A percentile compares a stretch with the other conserved stretches of the same genome.
Conservation (phyloP, 2,888 invertebrate genomes). For the Mesochorus sp. region DNA sequence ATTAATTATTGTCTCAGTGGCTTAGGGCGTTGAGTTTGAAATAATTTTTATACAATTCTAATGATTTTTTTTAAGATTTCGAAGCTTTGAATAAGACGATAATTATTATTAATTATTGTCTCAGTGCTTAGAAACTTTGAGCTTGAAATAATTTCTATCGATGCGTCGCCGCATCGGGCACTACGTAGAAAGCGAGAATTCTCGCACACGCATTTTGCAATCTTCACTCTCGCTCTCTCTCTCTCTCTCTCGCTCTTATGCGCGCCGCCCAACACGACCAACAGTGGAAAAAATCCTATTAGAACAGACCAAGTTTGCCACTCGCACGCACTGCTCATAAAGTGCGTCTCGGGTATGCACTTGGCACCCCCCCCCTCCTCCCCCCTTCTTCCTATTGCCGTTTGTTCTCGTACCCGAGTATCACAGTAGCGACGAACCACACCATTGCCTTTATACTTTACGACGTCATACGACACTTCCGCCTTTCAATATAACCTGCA, state of each 20-base stretch:
- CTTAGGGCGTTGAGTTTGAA: too few species aligned
- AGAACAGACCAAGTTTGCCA: constrained; percentile 35
- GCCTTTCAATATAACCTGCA: constrained; percentile 43
- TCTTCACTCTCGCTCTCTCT: constrained; percentile 53
- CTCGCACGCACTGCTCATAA: constrained; percentile 3
- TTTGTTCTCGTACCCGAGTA: neutral
- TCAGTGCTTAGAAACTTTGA: neutral
- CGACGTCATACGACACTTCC: constrained; percentile 36
- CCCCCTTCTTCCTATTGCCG: neutral
- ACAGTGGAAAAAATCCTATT: constrained; percentile 29
- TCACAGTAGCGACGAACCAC: too few species aligned
- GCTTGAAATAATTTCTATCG: too few species aligned
- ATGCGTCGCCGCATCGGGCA: constrained; percentile 2
- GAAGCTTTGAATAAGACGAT: too few species aligned
- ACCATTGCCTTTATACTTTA: too few species aligned
- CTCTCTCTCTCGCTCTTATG: too few species aligned
- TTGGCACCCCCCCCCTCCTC: constrained; percentile 44
- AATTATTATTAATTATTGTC: too few species aligned
- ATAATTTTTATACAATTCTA: too few species aligned
- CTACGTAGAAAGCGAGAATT: constrained; percentile 64
- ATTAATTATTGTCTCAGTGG: too few species aligned
- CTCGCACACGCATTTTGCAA: constrained; percentile 60
- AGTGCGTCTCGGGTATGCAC: constrained; percentile 24
- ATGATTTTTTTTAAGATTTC: too few species aligned
- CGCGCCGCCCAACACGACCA: constrained; percentile 37